A percentile compares a stretch with the other conserved stretches of the same genome.
phyloP scores from a whole-genome alignment of 2,888 invertebrate species.

The Chorisops tibialis region DNA sequence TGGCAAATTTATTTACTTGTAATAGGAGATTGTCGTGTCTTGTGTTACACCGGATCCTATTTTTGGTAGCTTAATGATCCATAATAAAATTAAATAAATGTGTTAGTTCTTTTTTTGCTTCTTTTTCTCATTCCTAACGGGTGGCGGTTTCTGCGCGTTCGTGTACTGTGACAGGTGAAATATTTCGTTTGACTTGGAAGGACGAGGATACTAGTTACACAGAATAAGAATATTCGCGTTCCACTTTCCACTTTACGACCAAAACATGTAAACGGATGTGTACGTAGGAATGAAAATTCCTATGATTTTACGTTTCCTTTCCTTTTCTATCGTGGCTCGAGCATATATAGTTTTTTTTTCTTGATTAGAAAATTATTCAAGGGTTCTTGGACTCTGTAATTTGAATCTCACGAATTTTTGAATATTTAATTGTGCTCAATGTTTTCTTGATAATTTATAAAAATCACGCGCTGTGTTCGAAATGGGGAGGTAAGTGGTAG shows the following conservation, averaged over 20 bases:
- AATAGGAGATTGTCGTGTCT: background rate
- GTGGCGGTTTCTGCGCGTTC: background rate
- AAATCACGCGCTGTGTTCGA: conserved; percentile 5
- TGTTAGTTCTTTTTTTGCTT: background rate
- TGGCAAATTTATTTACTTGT: conserved; percentile 4
- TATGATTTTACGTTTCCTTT: no score
- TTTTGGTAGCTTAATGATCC: conserved; percentile 19
- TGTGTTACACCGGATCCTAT: background rate
- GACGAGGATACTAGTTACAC: no score
- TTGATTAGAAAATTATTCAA: conserved; percentile 22
- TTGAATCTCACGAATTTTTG: conserved; percentile 23
- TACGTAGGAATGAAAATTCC: no score
- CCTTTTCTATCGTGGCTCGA: no score
- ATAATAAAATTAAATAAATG: conserved; percentile 20
- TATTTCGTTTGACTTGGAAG: background rate
- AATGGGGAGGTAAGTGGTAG: no score
- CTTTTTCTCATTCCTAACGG: background rate
- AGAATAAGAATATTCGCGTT: background rate
- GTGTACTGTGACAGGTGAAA: background rate
- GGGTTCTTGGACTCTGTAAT: conserved; percentile 11
- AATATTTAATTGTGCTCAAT: background rate
- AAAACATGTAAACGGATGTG: no score
- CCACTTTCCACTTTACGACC: background rate
- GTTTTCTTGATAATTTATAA: conserved; percentile 8
- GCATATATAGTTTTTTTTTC: no score